Conservation (phyloP, 2,888 invertebrate genomes). For the Tribolium freemani region DNA sequence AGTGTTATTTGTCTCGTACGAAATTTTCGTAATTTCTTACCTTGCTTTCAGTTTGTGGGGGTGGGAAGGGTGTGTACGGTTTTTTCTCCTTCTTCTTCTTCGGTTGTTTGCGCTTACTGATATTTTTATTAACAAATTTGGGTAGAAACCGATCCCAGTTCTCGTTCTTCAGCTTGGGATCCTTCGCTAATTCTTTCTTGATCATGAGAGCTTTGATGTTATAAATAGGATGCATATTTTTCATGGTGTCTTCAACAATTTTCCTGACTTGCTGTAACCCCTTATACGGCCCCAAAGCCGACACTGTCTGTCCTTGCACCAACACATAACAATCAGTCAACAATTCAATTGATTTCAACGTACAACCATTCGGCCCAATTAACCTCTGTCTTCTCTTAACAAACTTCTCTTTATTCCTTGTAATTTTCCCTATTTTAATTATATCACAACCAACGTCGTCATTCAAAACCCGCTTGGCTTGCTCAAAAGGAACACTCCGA, state of each 20-base stretch:
- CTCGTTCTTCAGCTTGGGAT: slow-evolving; percentile 91
- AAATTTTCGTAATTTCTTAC: slow-evolving; percentile 59
- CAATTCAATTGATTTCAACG: slow-evolving; percentile 95
- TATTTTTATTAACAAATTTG: slow-evolving; percentile 89
- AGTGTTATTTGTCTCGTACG: no score
- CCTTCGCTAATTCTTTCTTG: slow-evolving; percentile 88
- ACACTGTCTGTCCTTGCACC: slow-evolving; percentile 97
- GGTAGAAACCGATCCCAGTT: slow-evolving; percentile 98
- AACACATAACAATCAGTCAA: slow-evolving; percentile 96
- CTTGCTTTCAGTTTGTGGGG: slow-evolving; percentile 92
- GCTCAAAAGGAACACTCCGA: slow-evolving; percentile 96
- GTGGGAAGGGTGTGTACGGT: slow-evolving; percentile 98
- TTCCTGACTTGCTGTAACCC: slow-evolving; percentile 89
- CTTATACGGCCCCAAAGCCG: slow-evolving; percentile 95
- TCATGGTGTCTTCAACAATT: slow-evolving; percentile 97
- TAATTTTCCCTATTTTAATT: slow-evolving; percentile 94
- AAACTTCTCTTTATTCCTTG: slow-evolving; percentile 93
- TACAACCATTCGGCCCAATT: slow-evolving; percentile 98
- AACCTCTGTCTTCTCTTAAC: slow-evolving; percentile 93
- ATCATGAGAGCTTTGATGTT: slow-evolving; percentile 98
- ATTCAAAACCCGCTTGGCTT: slow-evolving; percentile 87
- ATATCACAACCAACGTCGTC: slow-evolving; percentile 96
- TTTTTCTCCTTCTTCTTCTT: slow-evolving; percentile 92
- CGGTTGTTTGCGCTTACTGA: slow-evolving; percentile 89
- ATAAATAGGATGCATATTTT: slow-evolving; percentile 98